Evolutionary conservation across 1,140 invertebrate species (phyloP), one percentile per base, ranked within the genome.

Genomic region (Aplysia californica): DNA sequence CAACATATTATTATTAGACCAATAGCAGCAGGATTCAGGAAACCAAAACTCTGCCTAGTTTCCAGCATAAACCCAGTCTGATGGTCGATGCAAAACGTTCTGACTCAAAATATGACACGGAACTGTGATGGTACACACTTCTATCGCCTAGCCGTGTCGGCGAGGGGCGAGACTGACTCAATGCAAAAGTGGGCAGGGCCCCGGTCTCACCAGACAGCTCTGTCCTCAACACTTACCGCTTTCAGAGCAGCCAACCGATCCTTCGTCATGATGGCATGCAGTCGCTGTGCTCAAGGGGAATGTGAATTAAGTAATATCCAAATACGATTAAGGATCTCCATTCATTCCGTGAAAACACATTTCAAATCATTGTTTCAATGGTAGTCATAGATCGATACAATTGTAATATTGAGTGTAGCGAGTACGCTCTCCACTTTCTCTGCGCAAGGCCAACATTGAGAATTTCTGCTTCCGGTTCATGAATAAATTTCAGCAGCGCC

Each of bases 241-340:
- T 96, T 95, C 85, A 97, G 93, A 90, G 96, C 96, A 92, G 96
- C 95, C 93, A 98, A 95, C 94, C 96, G 96, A 93, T 98, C 96
- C 93, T 97, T 98, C 91, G 96, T 97, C 96, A 98, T 98, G 91
- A 82, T 85, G 67, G 71, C 67, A 76, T 39, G 61, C 69, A 71
- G 64, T 39, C 65, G 36, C 58, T 58, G 4, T 65, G 58, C n/a
- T 59, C 65, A 70, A 39, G 50, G 61, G 50, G 31, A 76, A 38
- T 75, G 50, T 39, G 77, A 50, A 38, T 66, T 74, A 69, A 64
- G 75, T 75, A 69, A 64, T 68, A 61, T 73, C 70, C 70, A 61
- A 35, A 73, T 68, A 31, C 64, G 69, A 73, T 44, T 78, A 58
- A 66, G 55, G 64, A 68, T 80, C 55, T 80, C 66, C 59, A 75